Conservation (phyloP, 2,797 vertebrate genomes). For the Myiotriccus ornatus region DNA sequence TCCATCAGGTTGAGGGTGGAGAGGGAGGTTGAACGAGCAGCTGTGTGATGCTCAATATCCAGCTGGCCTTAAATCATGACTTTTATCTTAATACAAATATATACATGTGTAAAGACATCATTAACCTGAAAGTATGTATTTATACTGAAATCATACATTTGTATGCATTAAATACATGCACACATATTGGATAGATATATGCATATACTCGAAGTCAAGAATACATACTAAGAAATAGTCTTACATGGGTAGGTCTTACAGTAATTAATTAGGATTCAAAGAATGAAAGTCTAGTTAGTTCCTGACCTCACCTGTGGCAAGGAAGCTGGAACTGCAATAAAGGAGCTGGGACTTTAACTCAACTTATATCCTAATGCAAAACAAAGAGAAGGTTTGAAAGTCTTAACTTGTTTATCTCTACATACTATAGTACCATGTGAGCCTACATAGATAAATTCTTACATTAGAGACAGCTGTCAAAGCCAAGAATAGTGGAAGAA, state of each 20-base stretch:
- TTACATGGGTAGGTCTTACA: not conserved
- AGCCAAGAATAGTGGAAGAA: not conserved
- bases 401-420: not conserved
- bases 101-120: not conserved
- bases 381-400: not conserved
- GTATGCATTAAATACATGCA: not conserved
- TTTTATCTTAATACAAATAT: not conserved
- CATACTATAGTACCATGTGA: not conserved
- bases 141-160: not conserved
- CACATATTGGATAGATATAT: not conserved
- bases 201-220: not conserved
- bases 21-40: not conserved
- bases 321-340: not conserved
- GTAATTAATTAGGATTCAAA: not conserved
- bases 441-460: not conserved
- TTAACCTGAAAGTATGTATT: not conserved
- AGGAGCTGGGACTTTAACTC: not conserved
- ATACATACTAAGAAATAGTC: not conserved
- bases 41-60: not conserved
- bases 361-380: not conserved
- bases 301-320: not conserved
- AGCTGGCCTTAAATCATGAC: not conserved
- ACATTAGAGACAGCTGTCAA: not conserved
- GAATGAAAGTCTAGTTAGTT: not conserved
- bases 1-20: not conserved